A percentile compares a stretch with the other conserved stretches of the same genome.
phyloP scores from a whole-genome alignment of 2,113 vertebrate genomes.

The Anthoscopus minutus region DNA sequence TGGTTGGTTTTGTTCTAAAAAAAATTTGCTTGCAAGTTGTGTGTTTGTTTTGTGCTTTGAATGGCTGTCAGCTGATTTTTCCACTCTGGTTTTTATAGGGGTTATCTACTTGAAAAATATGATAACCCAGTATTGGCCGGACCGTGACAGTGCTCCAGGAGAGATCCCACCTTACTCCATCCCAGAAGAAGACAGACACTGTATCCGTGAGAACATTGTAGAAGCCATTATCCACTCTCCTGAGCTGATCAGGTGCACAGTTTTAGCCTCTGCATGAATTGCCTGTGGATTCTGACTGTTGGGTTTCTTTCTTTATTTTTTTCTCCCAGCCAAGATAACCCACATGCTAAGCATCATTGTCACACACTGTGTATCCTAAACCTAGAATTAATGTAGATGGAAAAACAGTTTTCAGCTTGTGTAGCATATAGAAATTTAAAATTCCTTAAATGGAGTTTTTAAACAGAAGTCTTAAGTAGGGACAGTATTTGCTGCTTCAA shows the following conservation, averaged over 20 bases:
- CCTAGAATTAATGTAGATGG: background rate
- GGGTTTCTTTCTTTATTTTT: background rate
- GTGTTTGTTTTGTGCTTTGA: background rate
- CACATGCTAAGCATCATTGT: background rate
- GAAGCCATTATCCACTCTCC: conserved; percentile 98
- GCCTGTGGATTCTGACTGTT: background rate
- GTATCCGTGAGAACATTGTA: conserved; percentile 96
- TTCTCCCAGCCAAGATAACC: background rate
- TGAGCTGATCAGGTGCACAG: conserved; percentile 90
- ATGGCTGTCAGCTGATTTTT: background rate
- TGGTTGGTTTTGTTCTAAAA: background rate
- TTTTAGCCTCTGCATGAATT: background rate
- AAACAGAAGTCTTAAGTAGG: background rate
- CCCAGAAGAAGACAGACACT: conserved; percentile 92
- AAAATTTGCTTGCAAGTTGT: background rate
- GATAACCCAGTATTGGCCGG: conserved; percentile 97
- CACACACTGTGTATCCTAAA: background rate
- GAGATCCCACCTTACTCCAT: conserved; percentile 90
- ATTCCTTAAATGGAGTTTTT: background rate
- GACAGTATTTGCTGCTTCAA: background rate
- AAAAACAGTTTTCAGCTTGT: background rate
- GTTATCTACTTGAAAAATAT: conserved; percentile 99
- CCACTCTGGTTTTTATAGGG: conserved; percentile 69
- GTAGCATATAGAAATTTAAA: background rate
- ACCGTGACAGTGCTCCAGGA: conserved; percentile 83